These are phyloP conservation scores for Naja naja DNA, from an alignment of 2,113 vertebrate species.

Conservation along the genomic window DNA sequence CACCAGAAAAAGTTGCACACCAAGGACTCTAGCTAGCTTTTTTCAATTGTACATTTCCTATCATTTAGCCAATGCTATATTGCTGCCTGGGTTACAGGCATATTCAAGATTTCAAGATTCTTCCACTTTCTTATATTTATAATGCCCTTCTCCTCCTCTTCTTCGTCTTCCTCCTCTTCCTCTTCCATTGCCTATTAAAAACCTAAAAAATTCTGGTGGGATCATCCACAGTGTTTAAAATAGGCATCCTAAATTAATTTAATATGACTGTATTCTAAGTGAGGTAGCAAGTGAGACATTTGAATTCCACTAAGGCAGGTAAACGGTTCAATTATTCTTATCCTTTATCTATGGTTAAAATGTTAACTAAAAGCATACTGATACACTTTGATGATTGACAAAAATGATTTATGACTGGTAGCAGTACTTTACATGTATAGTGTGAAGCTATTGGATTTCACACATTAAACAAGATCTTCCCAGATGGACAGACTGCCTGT, in stretches of 20 bases:
- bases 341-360: background rate
- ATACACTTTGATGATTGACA: background rate
- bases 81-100: background rate
- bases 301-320: background rate
- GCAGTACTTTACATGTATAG: background rate
- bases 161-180: too few relatives aligned
- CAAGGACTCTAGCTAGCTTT: background rate
- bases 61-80: background rate
- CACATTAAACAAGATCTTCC: background rate
- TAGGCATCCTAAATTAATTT: constrained; percentile 1
- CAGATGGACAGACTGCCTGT: background rate
- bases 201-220: background rate
- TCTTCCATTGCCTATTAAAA: background rate
- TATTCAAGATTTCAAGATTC: background rate
- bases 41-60: background rate
- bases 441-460: background rate
- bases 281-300: constrained; percentile 1
- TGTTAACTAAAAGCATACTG: constrained; percentile 3
- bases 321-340: background rate
- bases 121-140: background rate
- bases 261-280: background rate
- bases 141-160: background rate
- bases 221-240: background rate
- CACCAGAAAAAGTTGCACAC: background rate
- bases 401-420: background rate